These are phyloP conservation scores for Pionites leucogaster DNA, from an alignment of 2,113 vertebrate species.

Conservation along the genomic window DNA sequence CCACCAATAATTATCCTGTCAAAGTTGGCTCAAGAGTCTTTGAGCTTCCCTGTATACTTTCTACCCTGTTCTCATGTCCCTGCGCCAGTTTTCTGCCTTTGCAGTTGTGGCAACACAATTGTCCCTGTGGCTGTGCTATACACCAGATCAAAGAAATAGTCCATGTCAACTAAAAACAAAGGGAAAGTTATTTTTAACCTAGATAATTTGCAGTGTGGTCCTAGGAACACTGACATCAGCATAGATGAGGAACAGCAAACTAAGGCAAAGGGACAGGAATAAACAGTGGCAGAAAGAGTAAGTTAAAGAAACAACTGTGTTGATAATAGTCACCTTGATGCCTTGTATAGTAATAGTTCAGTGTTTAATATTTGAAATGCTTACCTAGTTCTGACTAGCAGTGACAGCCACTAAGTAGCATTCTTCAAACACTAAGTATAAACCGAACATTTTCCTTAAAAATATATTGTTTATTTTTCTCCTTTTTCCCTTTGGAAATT, in stretches of 20 bases:
- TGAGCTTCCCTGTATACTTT: background rate
- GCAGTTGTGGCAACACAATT: background rate
- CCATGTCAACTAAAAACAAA: background rate
- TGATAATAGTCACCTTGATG: background rate
- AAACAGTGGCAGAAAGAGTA: background rate
- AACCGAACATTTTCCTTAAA: background rate
- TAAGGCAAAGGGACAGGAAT: background rate
- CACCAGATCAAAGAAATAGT: background rate
- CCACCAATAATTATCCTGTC: fast-evolving
- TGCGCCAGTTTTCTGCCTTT: background rate
- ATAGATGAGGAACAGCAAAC: background rate
- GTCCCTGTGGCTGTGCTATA: background rate
- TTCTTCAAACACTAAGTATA: background rate
- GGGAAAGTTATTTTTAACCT: background rate
- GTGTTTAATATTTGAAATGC: background rate
- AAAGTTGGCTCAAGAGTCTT: background rate
- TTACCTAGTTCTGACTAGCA: background rate
- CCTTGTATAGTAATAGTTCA: background rate
- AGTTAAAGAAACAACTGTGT: background rate
- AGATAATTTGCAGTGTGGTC: background rate
- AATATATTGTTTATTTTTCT: background rate
- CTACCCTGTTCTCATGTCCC: background rate
- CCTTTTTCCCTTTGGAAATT: background rate
- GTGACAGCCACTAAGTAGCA: background rate
- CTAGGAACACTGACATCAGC: background rate